Conservation (phyloP, 2,113 vertebrate species). For the Prunella fulvescens region DNA sequence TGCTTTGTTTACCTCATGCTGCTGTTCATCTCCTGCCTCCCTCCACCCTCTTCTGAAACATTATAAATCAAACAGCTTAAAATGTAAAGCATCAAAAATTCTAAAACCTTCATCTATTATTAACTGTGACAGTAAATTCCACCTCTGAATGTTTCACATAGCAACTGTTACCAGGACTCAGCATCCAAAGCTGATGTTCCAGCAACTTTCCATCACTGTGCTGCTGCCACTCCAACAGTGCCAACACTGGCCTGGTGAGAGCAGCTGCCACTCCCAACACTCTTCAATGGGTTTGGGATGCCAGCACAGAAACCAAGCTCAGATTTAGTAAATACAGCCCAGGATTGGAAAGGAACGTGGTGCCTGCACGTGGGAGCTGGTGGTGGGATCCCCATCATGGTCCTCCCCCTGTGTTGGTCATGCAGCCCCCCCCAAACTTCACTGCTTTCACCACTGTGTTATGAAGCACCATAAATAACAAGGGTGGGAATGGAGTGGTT, state of each 20-base stretch:
- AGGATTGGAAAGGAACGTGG: background rate
- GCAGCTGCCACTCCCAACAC: background rate
- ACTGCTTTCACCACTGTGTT: background rate
- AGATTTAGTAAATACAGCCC: background rate
- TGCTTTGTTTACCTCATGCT: background rate
- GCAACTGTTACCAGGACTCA: conserved; percentile 79
- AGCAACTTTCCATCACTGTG: background rate
- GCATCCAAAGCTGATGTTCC: conserved; percentile 60
- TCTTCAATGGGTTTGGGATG: background rate
- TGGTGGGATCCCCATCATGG: background rate
- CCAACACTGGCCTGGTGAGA: background rate
- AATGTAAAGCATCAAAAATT: conserved; percentile 80
- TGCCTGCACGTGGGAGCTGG: background rate
- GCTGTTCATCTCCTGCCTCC: background rate
- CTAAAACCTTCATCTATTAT: conserved; percentile 84
- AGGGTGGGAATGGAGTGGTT: background rate
- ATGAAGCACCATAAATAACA: rapidly evolving
- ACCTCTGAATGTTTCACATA: conserved; percentile 79
- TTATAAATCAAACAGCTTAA: conserved; percentile 80
- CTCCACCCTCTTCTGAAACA: conserved; percentile 59
- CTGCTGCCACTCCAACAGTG: background rate
- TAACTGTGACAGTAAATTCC: conserved; percentile 81
- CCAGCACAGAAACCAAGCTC: background rate
- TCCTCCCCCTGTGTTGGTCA: background rate
- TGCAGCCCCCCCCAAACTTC: background rate